A percentile compares a stretch with the other conserved stretches of the same genome.
Conservation (phyloP, 1,140 invertebrate genomes). For the Plodia interpunctella region DNA sequence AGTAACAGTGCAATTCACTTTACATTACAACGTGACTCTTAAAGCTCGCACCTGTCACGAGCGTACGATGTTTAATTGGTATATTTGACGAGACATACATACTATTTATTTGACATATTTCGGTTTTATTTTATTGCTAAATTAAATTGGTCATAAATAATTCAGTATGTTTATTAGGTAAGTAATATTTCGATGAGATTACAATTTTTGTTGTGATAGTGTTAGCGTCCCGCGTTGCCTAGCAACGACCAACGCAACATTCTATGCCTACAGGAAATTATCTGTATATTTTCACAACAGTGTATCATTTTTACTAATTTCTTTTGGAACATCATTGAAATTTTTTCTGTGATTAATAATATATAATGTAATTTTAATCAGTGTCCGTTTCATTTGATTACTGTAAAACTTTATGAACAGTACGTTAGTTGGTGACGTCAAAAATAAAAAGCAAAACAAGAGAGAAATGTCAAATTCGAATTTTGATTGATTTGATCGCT, state of each 20-base stretch:
- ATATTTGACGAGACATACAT: neutral
- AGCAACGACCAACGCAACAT: neutral
- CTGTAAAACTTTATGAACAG: too few species aligned
- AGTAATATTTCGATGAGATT: neutral
- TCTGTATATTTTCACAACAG: neutral
- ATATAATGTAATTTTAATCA: too few species aligned
- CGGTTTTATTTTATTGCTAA: neutral
- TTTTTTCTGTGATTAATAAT: too few species aligned
- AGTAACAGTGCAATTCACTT: constrained; percentile 8
- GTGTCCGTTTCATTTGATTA: too few species aligned
- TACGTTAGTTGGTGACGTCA: neutral
- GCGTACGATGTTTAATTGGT: neutral
- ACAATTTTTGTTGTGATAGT: neutral
- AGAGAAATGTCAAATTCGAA: neutral
- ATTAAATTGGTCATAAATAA: neutral
- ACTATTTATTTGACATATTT: neutral
- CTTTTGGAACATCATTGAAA: too few species aligned
- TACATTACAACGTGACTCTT: neutral
- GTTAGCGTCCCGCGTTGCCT: neutral
- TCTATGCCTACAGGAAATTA: neutral
- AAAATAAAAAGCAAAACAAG: neutral
- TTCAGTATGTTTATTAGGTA: neutral
- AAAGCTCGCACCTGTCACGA: constrained; percentile 10
- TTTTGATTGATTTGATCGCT: neutral
- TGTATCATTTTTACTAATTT: too few species aligned